A percentile compares a stretch with the other conserved stretches of the same genome.
Evolutionary conservation across 2,113 vertebrate species (phyloP).

Genomic region (Amphilophus citrinellus): DNA sequence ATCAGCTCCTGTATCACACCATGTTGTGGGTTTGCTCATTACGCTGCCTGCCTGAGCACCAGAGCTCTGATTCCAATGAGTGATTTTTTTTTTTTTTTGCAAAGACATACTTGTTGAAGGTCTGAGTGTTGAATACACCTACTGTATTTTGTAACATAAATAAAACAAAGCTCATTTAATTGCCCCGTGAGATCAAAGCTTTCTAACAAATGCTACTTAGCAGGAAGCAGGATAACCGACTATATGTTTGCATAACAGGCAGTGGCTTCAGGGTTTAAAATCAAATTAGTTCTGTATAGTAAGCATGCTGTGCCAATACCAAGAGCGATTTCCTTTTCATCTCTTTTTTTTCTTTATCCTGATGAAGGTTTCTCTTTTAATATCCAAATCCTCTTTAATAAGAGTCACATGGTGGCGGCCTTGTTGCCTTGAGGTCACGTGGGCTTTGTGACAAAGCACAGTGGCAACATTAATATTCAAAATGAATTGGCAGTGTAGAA

Average conservation of each 20-base stretch:
- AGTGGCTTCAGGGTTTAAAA: slow-evolving; percentile 28
- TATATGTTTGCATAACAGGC: slow-evolving; percentile 35
- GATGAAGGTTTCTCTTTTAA: slow-evolving; percentile 38
- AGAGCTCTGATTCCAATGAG: not conserved
- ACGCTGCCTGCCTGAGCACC: not conserved
- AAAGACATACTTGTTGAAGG: not conserved
- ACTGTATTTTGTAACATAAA: not conserved
- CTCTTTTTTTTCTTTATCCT: slow-evolving; percentile 23
- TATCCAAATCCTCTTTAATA: slow-evolving; percentile 61
- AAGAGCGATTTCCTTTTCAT: slow-evolving; percentile 46
- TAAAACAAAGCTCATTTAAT: slow-evolving; percentile 49
- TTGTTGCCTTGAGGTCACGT: not conserved
- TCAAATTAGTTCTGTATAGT: slow-evolving; percentile 40
- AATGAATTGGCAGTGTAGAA: not conserved
- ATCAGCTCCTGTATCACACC: not conserved
- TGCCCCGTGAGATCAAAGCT: slow-evolving; percentile 53
- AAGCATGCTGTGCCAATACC: slow-evolving; percentile 17
- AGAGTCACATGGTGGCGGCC: slow-evolving; percentile 8
- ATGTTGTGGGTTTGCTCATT: slow-evolving; percentile 21
- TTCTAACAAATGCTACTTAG: slow-evolving; percentile 15
- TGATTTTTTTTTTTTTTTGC: not conserved
- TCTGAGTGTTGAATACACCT: not conserved
- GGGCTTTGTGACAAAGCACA: not conserved
- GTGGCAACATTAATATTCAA: not conserved
- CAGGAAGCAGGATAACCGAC: slow-evolving; percentile 26